phyloP scores from a whole-genome alignment of 2,113 vertebrate genomes.

The Hipposideros armiger region DNA sequence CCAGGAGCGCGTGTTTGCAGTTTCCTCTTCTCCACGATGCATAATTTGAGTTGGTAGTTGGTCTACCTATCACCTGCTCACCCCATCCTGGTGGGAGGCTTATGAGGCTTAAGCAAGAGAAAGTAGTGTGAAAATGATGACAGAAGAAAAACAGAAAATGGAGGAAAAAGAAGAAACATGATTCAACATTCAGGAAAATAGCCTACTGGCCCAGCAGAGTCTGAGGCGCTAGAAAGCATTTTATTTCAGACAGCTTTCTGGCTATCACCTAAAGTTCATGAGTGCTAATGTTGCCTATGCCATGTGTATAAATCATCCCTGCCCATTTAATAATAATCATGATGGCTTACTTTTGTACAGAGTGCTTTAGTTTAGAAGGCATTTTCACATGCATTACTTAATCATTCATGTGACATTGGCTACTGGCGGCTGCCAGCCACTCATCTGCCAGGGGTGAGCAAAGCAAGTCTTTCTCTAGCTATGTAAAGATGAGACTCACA shows the following conservation, averaged over 20 bases:
- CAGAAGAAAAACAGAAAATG: background rate
- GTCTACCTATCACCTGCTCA: too few species aligned
- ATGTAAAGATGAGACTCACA: background rate
- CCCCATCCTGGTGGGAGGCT: background rate
- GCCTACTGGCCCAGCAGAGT: background rate
- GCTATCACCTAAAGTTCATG: background rate
- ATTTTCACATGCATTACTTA: constrained; percentile 11
- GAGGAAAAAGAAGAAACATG: background rate
- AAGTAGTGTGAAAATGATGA: background rate
- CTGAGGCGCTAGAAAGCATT: background rate
- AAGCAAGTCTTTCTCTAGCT: background rate
- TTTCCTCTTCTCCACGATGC: background rate
- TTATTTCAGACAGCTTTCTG: constrained; percentile 18
- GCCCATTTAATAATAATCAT: constrained; percentile 14
- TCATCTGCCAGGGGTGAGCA: background rate
- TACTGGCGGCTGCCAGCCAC: background rate
- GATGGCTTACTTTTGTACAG: background rate
- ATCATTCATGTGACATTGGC: background rate
- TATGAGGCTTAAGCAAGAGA: background rate
- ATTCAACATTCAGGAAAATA: background rate
- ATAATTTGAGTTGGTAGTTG: background rate
- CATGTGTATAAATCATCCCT: background rate
- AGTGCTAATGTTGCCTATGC: background rate
- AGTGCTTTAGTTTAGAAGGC: background rate
- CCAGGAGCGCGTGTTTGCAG: background rate